A percentile compares a stretch with the other conserved stretches of the same genome.
These are phyloP conservation scores for Amazona finschi DNA, from an alignment of 2,797 vertebrate species.

Conservation along the genomic window DNA sequence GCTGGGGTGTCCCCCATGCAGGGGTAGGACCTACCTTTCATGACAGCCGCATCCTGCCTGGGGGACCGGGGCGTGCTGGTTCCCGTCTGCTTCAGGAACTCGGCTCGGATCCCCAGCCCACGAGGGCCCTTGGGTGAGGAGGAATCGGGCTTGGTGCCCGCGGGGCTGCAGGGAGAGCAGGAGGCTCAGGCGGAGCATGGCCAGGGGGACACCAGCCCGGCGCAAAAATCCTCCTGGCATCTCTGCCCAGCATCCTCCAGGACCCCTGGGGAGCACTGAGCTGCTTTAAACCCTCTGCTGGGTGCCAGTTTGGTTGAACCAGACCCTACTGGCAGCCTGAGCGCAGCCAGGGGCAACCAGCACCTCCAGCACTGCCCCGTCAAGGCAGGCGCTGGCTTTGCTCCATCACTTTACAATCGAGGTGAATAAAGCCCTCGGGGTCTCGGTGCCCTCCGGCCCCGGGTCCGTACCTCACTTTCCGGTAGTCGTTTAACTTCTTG, in stretches of 20 bases:
- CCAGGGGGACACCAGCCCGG: background rate
- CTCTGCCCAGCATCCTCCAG: background rate
- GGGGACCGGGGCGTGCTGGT: constrained; percentile 82
- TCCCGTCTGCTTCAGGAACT: constrained; percentile 82
- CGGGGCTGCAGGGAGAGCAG: constrained; percentile 79
- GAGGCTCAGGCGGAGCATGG: background rate
- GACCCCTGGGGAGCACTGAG: background rate
- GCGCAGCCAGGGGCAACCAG: fast-evolving
- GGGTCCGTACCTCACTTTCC: constrained; percentile 87
- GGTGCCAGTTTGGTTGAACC: fast-evolving
- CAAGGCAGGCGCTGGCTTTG: background rate
- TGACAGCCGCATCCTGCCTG: constrained; percentile 77
- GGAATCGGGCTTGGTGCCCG: constrained; percentile 88
- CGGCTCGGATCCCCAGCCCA: constrained; percentile 81
- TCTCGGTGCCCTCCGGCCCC: background rate
- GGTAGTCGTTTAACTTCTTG: constrained; percentile 97
- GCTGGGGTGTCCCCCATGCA: fast-evolving
- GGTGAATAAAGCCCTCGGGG: background rate
- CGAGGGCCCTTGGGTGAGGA: constrained; percentile 91
- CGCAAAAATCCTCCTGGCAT: background rate
- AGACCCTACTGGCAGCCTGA: background rate
- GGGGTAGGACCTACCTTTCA: constrained; percentile 63
- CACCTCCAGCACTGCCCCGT: background rate
- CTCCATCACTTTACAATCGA: background rate
- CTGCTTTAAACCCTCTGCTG: background rate